Conservation (phyloP, 2,113 vertebrate genomes). For the Ptychochromis oligacanthus region DNA sequence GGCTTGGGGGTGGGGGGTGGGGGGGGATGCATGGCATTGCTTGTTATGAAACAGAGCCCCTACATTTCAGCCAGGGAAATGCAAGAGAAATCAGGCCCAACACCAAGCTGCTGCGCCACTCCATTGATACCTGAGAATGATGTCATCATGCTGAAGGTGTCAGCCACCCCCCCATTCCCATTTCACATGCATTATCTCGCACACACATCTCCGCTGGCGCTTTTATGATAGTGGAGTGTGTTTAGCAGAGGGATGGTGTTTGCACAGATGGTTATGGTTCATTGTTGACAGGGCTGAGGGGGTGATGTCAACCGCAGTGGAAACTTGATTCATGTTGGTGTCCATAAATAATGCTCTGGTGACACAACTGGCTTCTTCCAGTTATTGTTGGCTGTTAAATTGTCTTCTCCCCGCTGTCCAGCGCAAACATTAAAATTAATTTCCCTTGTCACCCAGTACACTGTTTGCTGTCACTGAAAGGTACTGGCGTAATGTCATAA, state of each 20-base stretch:
- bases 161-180: constrained; percentile 29
- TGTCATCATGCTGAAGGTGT: constrained; percentile 77
- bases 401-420: not conserved
- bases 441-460: not conserved
- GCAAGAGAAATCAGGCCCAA: constrained; percentile 53
- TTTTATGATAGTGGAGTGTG: constrained; percentile 27
- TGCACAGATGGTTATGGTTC: constrained; percentile 58
- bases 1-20: too few species aligned
- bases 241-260: constrained; percentile 36
- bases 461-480: not conserved
- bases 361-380: not conserved
- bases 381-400: not conserved
- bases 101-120: constrained; percentile 77
- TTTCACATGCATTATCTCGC: constrained; percentile 30
- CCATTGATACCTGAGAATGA: constrained; percentile 77
- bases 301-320: constrained; percentile 53
- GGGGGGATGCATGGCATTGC: constrained; percentile 35
- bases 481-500: not conserved
- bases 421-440: not conserved
- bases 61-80: constrained; percentile 49
- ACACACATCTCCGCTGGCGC: constrained; percentile 16
- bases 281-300: constrained; percentile 43
- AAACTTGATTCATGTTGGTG: constrained; percentile 12
- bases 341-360: constrained; percentile 19
- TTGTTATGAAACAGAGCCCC: constrained; percentile 55